Conservation (phyloP, 2,888 invertebrate species). For the Leptinotarsa juncta region DNA sequence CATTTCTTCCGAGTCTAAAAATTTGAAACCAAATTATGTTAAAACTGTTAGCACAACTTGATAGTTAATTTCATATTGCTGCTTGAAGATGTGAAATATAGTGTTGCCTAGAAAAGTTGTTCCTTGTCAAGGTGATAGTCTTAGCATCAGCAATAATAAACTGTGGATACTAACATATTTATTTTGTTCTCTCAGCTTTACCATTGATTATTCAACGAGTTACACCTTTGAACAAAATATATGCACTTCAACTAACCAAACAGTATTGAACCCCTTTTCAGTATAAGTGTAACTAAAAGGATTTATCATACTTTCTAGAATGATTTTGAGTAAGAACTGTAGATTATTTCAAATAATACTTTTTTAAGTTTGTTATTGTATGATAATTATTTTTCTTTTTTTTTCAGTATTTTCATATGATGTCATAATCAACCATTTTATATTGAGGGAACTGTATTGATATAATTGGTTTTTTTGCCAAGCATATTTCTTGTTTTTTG, state of each 20-base stretch:
- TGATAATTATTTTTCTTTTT: no score
- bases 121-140: constrained; percentile 46
- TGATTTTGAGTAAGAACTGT: no score
- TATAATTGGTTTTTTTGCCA: neutral
- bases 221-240: neutral
- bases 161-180: constrained; percentile 42
- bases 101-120: constrained; percentile 51
- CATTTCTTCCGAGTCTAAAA: neutral
- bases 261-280: neutral
- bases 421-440: neutral
- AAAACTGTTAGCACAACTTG: constrained; percentile 20
- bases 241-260: neutral
- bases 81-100: constrained; percentile 46
- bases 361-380: no score
- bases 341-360: no score
- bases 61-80: constrained; percentile 33
- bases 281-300: neutral
- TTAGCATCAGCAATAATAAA: constrained; percentile 50
- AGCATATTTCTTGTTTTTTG: neutral
- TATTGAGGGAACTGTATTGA: neutral
- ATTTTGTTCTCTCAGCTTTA: constrained; percentile 23
- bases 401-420: neutral
- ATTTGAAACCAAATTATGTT: constrained; percentile 1
- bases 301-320: no score
- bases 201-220: neutral